These are phyloP conservation scores for Plectropomus leopardus DNA, from an alignment of 2,113 vertebrate species.

Conservation along the genomic window DNA sequence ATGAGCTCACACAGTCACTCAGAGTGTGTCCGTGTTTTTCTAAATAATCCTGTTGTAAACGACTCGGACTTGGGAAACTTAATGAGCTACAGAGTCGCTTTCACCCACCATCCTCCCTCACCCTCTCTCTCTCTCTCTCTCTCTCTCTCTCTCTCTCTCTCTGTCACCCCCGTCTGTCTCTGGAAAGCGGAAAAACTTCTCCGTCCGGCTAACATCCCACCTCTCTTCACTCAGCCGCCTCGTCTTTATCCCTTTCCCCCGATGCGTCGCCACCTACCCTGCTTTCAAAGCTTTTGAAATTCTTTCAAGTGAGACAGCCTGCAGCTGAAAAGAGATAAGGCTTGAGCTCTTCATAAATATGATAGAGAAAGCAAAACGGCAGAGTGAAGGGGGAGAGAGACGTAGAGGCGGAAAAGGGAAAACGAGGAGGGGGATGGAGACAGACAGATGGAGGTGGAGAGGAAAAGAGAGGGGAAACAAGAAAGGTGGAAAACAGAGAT, in stretches of 20 bases:
- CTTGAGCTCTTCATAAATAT: slow-evolving; percentile 82
- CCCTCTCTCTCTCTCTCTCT: too few relatives aligned
- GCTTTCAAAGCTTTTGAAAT: slow-evolving; percentile 80
- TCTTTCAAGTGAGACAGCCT: slow-evolving; percentile 83
- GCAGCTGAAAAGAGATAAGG: slow-evolving; percentile 80
- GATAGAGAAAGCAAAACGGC: slow-evolving; percentile 73
- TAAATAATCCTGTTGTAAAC: slow-evolving; percentile 44
- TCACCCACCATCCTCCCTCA: neutral
- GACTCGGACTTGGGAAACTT: slow-evolving; percentile 35
- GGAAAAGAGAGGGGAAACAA: slow-evolving; percentile 22
- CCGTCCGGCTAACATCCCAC: slow-evolving; percentile 63
- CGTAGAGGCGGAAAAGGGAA: neutral
- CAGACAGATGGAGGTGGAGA: slow-evolving; percentile 4
- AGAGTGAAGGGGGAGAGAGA: slow-evolving; percentile 36
- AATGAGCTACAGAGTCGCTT: slow-evolving; percentile 31
- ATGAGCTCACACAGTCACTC: slow-evolving; percentile 27
- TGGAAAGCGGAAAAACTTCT: slow-evolving; percentile 60
- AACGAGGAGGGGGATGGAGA: neutral
- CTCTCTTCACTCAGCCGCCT: slow-evolving; percentile 45
- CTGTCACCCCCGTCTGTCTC: slow-evolving; percentile 12
- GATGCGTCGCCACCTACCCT: slow-evolving; percentile 72
- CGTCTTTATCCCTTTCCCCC: slow-evolving; percentile 60
- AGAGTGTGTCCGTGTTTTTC: slow-evolving; percentile 22
- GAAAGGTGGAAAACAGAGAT: slow-evolving; percentile 7
- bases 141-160: too few relatives aligned